Evolutionary conservation across 2,888 invertebrate genomes (phyloP).

Genomic region (Dilophus febrilis): DNA sequence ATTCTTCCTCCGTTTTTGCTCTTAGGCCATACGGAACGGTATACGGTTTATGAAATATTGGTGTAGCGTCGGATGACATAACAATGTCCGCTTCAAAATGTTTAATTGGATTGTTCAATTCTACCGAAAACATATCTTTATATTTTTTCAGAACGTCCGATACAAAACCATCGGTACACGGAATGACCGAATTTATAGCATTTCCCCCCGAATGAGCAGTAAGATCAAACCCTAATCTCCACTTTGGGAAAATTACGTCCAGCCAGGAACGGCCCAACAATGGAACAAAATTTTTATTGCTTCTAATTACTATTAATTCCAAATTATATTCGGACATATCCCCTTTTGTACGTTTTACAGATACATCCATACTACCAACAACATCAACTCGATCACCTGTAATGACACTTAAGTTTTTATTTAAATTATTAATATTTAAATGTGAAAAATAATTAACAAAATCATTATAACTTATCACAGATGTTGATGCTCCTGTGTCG

Average conservation of each 20-base stretch:
- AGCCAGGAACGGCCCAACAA: neutral
- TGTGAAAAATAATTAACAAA: neutral
- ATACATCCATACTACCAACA: neutral
- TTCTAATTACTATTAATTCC: neutral
- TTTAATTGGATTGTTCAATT: neutral
- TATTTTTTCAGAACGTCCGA: neutral
- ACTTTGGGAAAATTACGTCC: neutral
- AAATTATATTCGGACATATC: neutral
- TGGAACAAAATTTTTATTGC: neutral
- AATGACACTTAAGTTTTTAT: neutral
- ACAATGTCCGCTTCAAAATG: neutral
- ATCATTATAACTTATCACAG: neutral
- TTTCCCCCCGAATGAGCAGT: neutral
- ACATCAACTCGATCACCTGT: neutral
- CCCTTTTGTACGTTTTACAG: too few relatives aligned
- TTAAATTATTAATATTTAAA: neutral
- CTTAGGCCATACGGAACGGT: conserved; percentile 12
- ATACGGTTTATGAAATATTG: conserved; percentile 14
- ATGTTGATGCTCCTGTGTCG: neutral
- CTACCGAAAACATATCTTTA: too few relatives aligned
- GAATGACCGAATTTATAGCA: neutral
- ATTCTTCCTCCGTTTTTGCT: conserved; percentile 12
- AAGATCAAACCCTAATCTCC: neutral
- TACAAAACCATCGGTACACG: neutral
- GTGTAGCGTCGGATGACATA: conserved; percentile 3